phyloP scores from a whole-genome alignment of 2,888 invertebrate genomes.

The Gymnocheta viridis region DNA sequence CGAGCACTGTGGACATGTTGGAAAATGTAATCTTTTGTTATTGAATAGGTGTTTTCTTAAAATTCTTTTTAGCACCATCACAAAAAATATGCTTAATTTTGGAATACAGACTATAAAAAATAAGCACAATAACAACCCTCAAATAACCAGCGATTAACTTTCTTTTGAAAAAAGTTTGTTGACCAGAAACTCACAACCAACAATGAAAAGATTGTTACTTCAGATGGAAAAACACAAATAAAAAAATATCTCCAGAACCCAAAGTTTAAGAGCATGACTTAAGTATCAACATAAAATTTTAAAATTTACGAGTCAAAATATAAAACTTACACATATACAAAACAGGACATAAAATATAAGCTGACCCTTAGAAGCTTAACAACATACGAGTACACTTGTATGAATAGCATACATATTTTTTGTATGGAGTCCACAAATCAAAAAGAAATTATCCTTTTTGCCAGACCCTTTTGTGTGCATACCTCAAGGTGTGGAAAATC shows the following conservation, averaged over 20 bases:
- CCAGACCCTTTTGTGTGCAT: constrained; percentile 52
- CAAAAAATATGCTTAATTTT: constrained; percentile 36
- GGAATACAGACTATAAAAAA: constrained; percentile 5
- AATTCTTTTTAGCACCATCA: constrained; percentile 26
- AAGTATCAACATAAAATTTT: constrained; percentile 67
- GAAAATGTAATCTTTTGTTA: constrained; percentile 45
- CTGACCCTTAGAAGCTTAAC: constrained; percentile 57
- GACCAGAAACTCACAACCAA: constrained; percentile 61
- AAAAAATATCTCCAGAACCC: background rate
- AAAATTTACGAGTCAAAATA: constrained; percentile 40
- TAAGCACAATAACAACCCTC: constrained; percentile 43
- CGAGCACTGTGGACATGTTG: background rate
- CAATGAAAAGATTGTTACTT: constrained; percentile 44
- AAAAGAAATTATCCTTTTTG: constrained; percentile 75
- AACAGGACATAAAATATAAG: constrained; percentile 26
- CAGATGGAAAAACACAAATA: background rate
- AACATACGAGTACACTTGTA: background rate
- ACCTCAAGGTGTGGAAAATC: constrained; percentile 61
- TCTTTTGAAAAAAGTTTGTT: constrained; percentile 63
- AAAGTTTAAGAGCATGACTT: constrained; percentile 59
- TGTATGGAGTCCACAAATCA: constrained; percentile 72
- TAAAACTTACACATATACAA: constrained; percentile 15
- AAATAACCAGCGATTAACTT: constrained; percentile 64
- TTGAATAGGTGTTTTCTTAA: constrained; percentile 54
- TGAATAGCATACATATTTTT: background rate